phyloP scores from a whole-genome alignment of 2,888 invertebrate genomes.

The Chironomus riparius region DNA sequence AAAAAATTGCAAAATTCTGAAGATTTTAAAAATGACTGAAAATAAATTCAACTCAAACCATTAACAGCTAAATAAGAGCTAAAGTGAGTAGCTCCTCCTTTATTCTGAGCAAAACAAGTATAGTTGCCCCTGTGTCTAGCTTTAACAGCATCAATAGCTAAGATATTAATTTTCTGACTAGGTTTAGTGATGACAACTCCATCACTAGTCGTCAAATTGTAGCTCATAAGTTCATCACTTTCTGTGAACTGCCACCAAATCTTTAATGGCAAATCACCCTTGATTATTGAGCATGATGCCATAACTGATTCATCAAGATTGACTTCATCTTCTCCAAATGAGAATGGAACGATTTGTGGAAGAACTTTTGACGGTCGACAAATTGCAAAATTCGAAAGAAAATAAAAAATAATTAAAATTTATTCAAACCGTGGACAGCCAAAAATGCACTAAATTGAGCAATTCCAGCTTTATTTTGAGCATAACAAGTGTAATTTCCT shows the following conservation, averaged over 20 bases:
- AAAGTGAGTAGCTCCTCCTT: constrained; percentile 48
- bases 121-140: constrained; percentile 54
- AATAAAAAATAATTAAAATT: not conserved
- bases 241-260: constrained; percentile 60
- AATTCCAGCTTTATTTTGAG: constrained; percentile 49
- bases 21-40: too few relatives aligned
- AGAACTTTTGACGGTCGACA: constrained; percentile 29
- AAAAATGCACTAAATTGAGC: constrained; percentile 31
- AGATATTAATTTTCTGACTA: constrained; percentile 53
- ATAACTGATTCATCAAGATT: constrained; percentile 61
- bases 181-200: constrained; percentile 49
- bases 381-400: not conserved
- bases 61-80: constrained; percentile 51
- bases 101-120: constrained; percentile 53
- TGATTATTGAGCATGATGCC: constrained; percentile 59
- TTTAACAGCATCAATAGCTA: constrained; percentile 53
- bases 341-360: constrained; percentile 62
- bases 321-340: constrained; percentile 58
- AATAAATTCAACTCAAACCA: constrained; percentile 43
- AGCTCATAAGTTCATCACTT: constrained; percentile 33
- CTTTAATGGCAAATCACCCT: constrained; percentile 68
- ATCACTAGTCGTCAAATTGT: constrained; percentile 40
- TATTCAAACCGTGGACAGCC: not conserved
- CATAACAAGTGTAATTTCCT: constrained; percentile 53
- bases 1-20: not conserved